phyloP scores from a whole-genome alignment of 2,113 vertebrate genomes.

The Hippocampus barbouri region DNA sequence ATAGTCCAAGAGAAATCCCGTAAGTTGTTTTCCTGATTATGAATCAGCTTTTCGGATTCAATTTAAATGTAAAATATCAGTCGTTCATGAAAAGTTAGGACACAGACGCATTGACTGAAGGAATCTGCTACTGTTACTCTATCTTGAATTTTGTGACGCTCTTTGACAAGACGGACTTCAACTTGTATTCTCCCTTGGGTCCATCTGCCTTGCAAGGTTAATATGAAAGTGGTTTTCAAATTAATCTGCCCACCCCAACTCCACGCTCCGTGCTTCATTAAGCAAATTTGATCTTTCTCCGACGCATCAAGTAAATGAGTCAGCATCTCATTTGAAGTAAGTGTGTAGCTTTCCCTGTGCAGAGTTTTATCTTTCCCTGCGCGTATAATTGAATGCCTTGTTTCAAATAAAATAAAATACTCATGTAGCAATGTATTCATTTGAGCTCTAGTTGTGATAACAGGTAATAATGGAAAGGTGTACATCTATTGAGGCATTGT shows the following conservation, averaged over 20 bases:
- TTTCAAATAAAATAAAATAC: background rate
- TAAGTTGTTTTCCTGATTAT: background rate
- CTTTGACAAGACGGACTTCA: background rate
- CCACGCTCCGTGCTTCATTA: constrained; percentile 23
- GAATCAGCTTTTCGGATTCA: background rate
- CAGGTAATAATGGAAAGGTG: background rate
- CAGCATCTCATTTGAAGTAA: constrained; percentile 16
- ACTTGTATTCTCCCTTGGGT: background rate
- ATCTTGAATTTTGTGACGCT: background rate
- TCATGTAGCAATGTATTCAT: background rate
- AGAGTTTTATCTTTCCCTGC: background rate
- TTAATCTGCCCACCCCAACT: background rate
- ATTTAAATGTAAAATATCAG: background rate
- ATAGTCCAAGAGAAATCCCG: background rate
- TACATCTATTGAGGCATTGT: background rate
- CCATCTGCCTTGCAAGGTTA: background rate
- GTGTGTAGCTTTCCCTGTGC: background rate
- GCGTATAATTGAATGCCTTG: background rate
- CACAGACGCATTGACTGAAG: no score
- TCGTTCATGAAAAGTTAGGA: background rate
- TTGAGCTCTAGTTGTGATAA: background rate
- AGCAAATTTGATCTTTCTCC: constrained; percentile 21
- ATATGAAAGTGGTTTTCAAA: background rate
- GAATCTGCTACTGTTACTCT: background rate
- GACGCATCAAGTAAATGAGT: constrained; percentile 24